phyloP scores from a whole-genome alignment of 2,888 invertebrate species.

The Lamellibrachia satsuma region DNA sequence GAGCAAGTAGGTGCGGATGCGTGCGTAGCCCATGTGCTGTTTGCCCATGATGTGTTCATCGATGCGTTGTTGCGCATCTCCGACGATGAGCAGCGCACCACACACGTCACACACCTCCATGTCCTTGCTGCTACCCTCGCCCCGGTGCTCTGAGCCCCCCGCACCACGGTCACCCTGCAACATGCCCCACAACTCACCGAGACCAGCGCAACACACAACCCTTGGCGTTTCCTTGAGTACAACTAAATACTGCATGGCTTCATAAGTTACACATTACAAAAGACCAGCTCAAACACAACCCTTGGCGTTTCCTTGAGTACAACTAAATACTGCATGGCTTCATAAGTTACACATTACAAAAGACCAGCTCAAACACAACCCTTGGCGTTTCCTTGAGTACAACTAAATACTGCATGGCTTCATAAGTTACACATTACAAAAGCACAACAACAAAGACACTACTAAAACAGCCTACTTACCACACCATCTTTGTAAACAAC shows the following conservation, averaged over 20 bases:
- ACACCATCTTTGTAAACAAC: neutral
- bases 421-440: neutral
- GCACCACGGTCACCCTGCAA: neutral
- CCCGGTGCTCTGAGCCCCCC: constrained; percentile 69
- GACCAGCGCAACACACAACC: neutral
- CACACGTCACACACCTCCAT: constrained; percentile 99
- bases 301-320: too few relatives aligned
- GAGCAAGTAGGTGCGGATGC: constrained; percentile 51
- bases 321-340: too few relatives aligned
- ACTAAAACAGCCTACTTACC: neutral
- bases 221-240: too few relatives aligned
- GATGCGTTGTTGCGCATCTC: constrained; percentile 96
- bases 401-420: too few relatives aligned
- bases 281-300: neutral
- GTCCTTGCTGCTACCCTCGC: constrained; percentile 73
- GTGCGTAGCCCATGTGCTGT: constrained; percentile 91
- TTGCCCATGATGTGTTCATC: constrained; percentile 98
- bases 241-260: too few relatives aligned
- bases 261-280: neutral
- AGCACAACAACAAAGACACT: neutral
- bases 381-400: too few relatives aligned
- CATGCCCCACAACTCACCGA: neutral
- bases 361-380: neutral
- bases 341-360: neutral
- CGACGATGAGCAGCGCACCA: constrained; percentile 98